A percentile compares a stretch with the other conserved stretches of the same genome.
Conservation (phyloP, 2,888 invertebrate genomes). For the Acanthoscelides obtectus region DNA sequence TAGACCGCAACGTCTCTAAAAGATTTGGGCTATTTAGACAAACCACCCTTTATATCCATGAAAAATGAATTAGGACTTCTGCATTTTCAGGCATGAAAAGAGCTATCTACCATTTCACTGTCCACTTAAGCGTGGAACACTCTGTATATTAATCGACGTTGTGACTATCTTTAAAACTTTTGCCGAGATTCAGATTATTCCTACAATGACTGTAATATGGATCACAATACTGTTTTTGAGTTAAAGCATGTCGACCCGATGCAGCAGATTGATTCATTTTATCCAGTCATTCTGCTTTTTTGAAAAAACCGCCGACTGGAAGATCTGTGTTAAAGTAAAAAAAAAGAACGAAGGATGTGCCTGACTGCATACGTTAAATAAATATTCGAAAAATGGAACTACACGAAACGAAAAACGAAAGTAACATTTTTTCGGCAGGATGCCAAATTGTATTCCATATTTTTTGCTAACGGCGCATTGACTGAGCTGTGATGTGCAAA, state of each 20-base stretch:
- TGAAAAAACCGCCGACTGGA: not conserved
- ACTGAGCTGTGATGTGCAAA: too few relatives aligned
- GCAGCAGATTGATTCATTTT: not conserved
- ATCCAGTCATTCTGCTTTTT: not conserved
- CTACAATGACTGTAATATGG: not conserved
- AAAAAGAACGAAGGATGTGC: not conserved
- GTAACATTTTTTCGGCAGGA: not conserved
- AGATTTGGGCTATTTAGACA: too few relatives aligned
- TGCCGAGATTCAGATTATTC: too few relatives aligned
- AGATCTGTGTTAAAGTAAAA: not conserved
- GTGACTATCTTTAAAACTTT: too few relatives aligned
- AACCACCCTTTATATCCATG: too few relatives aligned
- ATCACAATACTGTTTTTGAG: not conserved
- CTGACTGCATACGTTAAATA: not conserved
- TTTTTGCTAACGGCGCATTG: not conserved
- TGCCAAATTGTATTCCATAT: not conserved
- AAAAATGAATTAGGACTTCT: too few relatives aligned
- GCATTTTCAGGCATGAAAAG: too few relatives aligned
- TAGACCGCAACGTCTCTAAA: too few relatives aligned
- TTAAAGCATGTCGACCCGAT: not conserved
- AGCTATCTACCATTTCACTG: too few relatives aligned
- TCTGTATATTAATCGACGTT: too few relatives aligned
- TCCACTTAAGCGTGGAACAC: too few relatives aligned
- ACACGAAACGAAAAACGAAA: not conserved
- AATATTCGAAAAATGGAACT: not conserved